Evolutionary conservation across 2,888 invertebrate species (phyloP).

Genomic region (Epinotia demarniana): DNA sequence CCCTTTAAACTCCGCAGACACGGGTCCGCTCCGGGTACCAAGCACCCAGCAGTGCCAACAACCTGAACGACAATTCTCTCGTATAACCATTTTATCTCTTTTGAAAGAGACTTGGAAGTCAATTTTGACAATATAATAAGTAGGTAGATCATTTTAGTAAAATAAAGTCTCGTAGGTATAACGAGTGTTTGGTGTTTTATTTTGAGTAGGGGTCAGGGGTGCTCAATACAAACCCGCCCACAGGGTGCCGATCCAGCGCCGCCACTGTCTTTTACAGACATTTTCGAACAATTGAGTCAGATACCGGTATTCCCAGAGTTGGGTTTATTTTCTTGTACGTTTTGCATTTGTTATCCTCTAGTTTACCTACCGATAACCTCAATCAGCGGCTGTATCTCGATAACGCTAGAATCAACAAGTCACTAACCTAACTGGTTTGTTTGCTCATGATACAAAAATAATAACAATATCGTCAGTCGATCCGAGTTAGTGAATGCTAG

Average conservation of each 20-base stretch:
- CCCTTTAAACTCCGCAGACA: neutral
- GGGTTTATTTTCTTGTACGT: conserved; percentile 18
- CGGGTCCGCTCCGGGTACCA: too few species aligned
- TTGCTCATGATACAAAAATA: conserved; percentile 28
- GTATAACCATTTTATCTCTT: too few species aligned
- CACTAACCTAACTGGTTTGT: conserved; percentile 33
- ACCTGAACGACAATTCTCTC: too few species aligned
- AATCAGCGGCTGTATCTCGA: conserved; percentile 43
- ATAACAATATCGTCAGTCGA: neutral
- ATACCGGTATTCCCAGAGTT: conserved; percentile 37
- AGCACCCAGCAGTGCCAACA: too few species aligned
- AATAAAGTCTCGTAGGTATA: too few species aligned
- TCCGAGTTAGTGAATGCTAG: neutral
- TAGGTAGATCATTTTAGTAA: too few species aligned
- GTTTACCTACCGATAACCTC: conserved; percentile 48
- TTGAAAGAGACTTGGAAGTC: too few species aligned
- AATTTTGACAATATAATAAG: too few species aligned
- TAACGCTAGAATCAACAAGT: conserved; percentile 44
- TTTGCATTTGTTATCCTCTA: conserved; percentile 43
- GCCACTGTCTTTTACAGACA: neutral
- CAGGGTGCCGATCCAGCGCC: too few species aligned
- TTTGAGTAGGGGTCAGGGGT: too few species aligned
- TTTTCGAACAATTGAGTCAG: conserved; percentile 21
- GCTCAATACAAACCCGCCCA: too few species aligned
- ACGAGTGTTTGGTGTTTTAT: too few species aligned